Evolutionary conservation across 2,888 invertebrate genomes (phyloP), one percentile per base, ranked within the genome.

Genomic region (Pollenia labialis): DNA sequence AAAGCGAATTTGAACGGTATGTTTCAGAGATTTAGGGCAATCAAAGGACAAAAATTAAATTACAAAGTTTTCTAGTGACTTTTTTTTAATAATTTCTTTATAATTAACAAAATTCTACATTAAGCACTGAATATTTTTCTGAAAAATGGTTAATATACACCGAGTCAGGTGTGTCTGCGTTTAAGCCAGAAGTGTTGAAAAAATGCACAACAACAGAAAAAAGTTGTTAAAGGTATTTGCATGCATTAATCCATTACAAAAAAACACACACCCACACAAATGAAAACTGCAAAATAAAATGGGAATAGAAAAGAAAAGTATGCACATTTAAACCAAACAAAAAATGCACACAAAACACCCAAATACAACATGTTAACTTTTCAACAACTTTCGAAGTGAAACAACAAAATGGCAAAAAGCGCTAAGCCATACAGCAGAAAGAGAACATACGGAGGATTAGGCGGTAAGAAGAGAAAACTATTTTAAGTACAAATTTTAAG

Each of bases 311-410:
- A 44, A 16, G 4, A 75, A 62, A 40, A n/a, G 62, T 18, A n/a
- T 48, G 18, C 64, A 68, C 23, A 44, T 50, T 68, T 68, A 32
- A 74, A 58, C n/a, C 74, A 72, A 18, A 71, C 32, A 58, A 32
- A 32, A 32, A 32, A 32, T 32, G 32, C n/a, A 69, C 44, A 46
- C 14, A 54, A 77, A 83, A 42, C 40, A 42, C 9, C 16, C 23
- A 40, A 32, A 79, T 23, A 80, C 60, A 80, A 75, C 72, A 68
- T 52, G 52, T 54, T 60, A 74, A 75, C 80, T 80, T 76, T 81
- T 85, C 76, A 81, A 76, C 85, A 81, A 81, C 85, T 81, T 79
- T 50, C 48, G 76, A 71, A 71, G 71, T 64, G 71, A 44, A 76
- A 66, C 44, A 81, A 64, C n/a, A 23, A 81, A 85, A 58, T 71